These are phyloP conservation scores for Graphium colonna DNA, from an alignment of 2,888 invertebrate genomes.

Conservation along the genomic window DNA sequence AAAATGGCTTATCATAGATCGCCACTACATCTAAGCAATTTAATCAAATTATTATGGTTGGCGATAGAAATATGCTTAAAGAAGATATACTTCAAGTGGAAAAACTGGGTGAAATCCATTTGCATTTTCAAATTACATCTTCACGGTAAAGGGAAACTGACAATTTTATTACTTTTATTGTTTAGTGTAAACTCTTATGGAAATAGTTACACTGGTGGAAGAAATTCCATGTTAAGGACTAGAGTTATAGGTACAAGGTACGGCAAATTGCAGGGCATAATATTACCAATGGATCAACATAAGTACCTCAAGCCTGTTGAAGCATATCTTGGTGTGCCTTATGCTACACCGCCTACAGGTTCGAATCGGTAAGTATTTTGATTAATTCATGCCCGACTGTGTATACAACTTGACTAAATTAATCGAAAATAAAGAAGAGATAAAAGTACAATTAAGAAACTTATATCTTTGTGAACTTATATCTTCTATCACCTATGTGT, in stretches of 20 bases:
- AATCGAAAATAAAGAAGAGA: too few species aligned
- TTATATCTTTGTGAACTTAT: too few species aligned
- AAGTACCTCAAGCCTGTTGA: slow-evolving; percentile 88
- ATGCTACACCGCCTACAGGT: slow-evolving; percentile 91
- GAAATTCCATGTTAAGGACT: slow-evolving; percentile 86
- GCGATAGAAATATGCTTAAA: slow-evolving; percentile 32
- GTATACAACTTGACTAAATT: too few species aligned
- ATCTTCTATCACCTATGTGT: too few species aligned
- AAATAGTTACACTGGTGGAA: slow-evolving; percentile 61
- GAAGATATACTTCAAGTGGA: slow-evolving; percentile 29
- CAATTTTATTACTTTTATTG: slow-evolving; percentile 48
- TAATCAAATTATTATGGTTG: slow-evolving; percentile 66
- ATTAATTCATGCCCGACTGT: too few species aligned
- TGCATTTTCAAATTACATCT: slow-evolving; percentile 32
- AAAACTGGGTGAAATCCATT: slow-evolving; percentile 32
- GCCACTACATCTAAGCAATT: slow-evolving; percentile 73
- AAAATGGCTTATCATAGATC: slow-evolving; percentile 71
- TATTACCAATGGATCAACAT: slow-evolving; percentile 88
- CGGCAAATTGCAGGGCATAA: slow-evolving; percentile 90
- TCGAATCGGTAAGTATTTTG: slow-evolving; percentile 85
- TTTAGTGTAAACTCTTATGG: slow-evolving; percentile 57
- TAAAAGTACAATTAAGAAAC: too few species aligned
- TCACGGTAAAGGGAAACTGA: slow-evolving; percentile 18
- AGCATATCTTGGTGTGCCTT: slow-evolving; percentile 92
- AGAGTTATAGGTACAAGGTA: slow-evolving; percentile 91